phyloP scores from a whole-genome alignment of 1,140 invertebrate genomes.

The Papilio glaucus region DNA sequence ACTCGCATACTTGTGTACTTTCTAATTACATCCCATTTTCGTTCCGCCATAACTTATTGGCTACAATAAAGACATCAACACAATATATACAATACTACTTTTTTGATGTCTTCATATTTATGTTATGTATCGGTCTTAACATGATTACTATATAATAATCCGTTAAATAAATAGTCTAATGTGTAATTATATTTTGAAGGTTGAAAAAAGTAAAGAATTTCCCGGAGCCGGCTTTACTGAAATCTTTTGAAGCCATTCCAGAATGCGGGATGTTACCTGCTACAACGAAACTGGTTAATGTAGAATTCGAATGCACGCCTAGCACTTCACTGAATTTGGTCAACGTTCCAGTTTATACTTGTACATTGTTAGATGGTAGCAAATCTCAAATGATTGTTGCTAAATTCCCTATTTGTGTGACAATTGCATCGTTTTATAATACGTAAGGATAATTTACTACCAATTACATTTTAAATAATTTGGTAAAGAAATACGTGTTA shows the following conservation, averaged over 20 bases:
- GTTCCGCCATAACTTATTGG: too few species aligned
- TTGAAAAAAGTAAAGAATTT: conserved; percentile 77
- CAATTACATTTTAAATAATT: conserved; percentile 15
- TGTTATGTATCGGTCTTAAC: background rate
- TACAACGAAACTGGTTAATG: conserved; percentile 55
- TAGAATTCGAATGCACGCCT: conserved; percentile 74
- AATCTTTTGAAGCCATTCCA: conserved; percentile 61
- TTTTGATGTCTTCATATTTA: too few species aligned
- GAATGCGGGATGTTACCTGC: conserved; percentile 68
- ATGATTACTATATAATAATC: background rate
- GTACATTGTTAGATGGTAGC: conserved; percentile 71
- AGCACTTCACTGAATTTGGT: conserved; percentile 68
- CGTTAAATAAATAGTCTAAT: background rate
- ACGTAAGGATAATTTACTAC: conserved; percentile 58
- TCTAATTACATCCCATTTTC: too few species aligned
- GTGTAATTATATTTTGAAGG: conserved; percentile 49
- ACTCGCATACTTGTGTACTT: too few species aligned
- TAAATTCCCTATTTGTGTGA: conserved; percentile 73
- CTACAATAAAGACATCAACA: too few species aligned
- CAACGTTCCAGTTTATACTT: conserved; percentile 70
- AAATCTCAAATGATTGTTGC: conserved; percentile 76
- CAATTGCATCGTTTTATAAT: conserved; percentile 77
- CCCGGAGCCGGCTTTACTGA: conserved; percentile 67
- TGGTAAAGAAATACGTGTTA: background rate
- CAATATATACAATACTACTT: too few species aligned